Conservation (phyloP, 2,113 vertebrate species). For the Onychorhynchus coronatus region DNA sequence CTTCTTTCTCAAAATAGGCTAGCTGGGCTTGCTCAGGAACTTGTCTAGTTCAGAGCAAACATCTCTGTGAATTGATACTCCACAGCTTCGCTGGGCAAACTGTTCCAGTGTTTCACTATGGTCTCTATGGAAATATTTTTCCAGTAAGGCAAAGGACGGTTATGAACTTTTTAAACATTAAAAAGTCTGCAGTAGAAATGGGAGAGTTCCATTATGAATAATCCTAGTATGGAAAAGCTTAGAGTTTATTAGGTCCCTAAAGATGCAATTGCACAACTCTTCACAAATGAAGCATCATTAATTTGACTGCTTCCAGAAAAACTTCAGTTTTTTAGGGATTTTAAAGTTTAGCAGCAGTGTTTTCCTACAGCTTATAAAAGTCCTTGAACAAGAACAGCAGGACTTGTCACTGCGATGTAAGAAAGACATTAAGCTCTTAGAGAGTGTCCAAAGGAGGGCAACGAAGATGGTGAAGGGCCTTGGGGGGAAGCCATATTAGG, state of each 20-base stretch:
- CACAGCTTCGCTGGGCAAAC: neutral
- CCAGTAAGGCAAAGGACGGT: neutral
- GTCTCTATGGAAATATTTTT: neutral
- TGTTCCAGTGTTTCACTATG: neutral
- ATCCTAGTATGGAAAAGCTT: neutral
- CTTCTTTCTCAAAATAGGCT: neutral
- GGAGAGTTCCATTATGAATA: neutral
- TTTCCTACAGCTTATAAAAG: neutral
- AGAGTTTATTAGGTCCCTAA: neutral
- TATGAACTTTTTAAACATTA: neutral
- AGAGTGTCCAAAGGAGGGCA: neutral
- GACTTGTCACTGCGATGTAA: neutral
- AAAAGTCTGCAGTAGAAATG: neutral
- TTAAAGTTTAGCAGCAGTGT: neutral
- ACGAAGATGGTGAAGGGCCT: neutral
- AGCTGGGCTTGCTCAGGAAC: neutral
- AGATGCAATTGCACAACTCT: neutral
- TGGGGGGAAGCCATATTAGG: neutral
- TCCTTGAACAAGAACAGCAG: neutral
- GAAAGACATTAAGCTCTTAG: neutral
- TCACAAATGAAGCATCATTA: neutral
- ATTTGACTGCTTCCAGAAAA: neutral
- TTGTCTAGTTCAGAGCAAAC: neutral
- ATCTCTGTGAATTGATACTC: neutral
- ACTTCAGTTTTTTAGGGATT: neutral